These are phyloP conservation scores for Protaetia brevitarsis DNA, from an alignment of 1,140 invertebrate genomes.

Conservation along the genomic window DNA sequence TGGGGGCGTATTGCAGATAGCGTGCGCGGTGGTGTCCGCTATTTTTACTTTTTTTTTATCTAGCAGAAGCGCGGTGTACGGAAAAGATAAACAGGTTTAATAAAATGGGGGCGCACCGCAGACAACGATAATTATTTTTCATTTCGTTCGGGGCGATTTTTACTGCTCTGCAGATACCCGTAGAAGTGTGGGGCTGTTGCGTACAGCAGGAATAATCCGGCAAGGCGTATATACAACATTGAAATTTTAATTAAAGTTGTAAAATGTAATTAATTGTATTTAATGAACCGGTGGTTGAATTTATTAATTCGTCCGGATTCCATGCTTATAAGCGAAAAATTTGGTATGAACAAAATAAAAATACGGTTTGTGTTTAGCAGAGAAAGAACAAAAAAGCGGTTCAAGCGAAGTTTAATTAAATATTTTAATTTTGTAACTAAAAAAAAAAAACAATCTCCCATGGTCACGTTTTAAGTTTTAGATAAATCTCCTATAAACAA, in stretches of 20 bases:
- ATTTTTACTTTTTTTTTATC: not conserved
- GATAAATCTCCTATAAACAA: too few species aligned
- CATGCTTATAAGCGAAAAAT: too few species aligned
- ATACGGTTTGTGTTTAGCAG: too few species aligned
- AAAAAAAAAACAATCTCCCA: too few species aligned
- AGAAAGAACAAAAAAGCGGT: too few species aligned
- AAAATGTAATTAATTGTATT: slow-evolving; percentile 2
- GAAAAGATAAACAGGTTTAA: slow-evolving; percentile 5
- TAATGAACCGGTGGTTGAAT: not conserved
- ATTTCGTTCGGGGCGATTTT: not conserved
- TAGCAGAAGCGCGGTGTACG: not conserved
- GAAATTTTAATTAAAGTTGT: slow-evolving; percentile 1
- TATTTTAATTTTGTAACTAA: too few species aligned
- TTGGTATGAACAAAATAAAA: too few species aligned
- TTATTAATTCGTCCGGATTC: not conserved
- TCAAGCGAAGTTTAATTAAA: too few species aligned
- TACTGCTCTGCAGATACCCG: not conserved
- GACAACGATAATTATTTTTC: not conserved
- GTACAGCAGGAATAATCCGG: not conserved
- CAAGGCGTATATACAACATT: not conserved
- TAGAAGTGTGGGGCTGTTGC: not conserved
- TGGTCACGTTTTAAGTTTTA: too few species aligned
- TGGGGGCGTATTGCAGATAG: not conserved
- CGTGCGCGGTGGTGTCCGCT: not conserved
- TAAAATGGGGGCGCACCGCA: not conserved